These are phyloP conservation scores for Phalangium opilio DNA, from an alignment of 2,888 invertebrate genomes.

Conservation along the genomic window DNA sequence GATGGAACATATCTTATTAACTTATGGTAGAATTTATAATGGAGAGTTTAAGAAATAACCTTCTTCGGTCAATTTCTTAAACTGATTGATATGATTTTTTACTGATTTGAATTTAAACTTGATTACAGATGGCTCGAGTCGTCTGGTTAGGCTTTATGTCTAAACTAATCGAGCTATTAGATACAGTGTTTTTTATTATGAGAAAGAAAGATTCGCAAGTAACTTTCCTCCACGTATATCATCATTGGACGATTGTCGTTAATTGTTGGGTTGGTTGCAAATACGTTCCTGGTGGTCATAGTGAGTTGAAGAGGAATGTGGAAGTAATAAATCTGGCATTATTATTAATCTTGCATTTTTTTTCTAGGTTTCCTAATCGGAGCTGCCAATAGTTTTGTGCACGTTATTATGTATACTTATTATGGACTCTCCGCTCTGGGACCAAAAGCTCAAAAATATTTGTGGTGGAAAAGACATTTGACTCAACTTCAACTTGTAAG, in stretches of 20 bases:
- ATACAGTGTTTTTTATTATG: slow-evolving; percentile 10
- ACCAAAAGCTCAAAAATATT: slow-evolving; percentile 31
- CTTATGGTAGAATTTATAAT: too few species aligned
- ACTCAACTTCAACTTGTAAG: slow-evolving; percentile 5
- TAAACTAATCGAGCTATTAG: slow-evolving; percentile 9
- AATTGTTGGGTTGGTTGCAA: slow-evolving; percentile 9
- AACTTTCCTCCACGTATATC: slow-evolving; percentile 10
- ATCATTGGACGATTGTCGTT: slow-evolving; percentile 6
- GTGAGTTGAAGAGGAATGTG: not conserved
- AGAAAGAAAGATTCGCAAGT: slow-evolving; percentile 9
- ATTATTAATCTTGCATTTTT: not conserved
- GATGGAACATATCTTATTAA: too few species aligned
- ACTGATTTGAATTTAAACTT: too few species aligned
- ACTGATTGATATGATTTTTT: too few species aligned
- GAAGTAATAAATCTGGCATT: too few species aligned
- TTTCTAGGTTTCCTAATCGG: not conserved
- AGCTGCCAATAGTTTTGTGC: slow-evolving; percentile 30
- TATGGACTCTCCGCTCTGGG: slow-evolving; percentile 31
- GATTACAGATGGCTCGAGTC: too few species aligned
- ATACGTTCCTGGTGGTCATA: slow-evolving; percentile 6
- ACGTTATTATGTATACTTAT: slow-evolving; percentile 18
- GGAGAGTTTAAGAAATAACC: too few species aligned
- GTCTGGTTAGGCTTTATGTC: slow-evolving; percentile 1
- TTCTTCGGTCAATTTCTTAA: too few species aligned
- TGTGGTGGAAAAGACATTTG: slow-evolving; percentile 22